Evolutionary conservation across 2,797 vertebrate genomes (phyloP).

Genomic region (Corythornis leucogaster): DNA sequence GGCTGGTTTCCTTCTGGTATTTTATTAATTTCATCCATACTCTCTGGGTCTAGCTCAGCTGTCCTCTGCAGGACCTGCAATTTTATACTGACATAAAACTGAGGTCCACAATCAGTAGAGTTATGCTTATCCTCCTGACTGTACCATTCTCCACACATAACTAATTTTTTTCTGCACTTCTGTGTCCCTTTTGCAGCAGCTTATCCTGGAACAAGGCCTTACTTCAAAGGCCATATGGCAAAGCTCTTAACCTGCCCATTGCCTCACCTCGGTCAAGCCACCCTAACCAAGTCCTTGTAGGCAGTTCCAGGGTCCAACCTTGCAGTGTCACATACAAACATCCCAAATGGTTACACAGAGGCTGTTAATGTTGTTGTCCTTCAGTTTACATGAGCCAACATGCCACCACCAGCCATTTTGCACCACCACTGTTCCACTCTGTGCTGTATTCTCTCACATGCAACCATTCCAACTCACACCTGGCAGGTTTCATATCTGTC

Average conservation of each 20-base stretch:
- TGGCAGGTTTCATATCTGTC: background rate
- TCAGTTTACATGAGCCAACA: rapidly evolving
- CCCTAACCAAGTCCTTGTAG: background rate
- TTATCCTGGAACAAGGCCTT: background rate
- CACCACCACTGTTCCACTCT: background rate
- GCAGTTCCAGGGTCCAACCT: background rate
- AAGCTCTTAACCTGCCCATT: background rate
- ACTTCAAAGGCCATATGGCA: background rate
- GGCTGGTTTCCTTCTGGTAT: background rate
- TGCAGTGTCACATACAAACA: background rate
- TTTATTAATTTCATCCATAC: background rate
- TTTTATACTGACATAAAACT: background rate
- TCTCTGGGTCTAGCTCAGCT: background rate
- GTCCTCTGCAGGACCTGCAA: background rate
- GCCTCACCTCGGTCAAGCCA: background rate
- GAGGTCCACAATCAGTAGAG: background rate
- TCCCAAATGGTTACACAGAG: background rate
- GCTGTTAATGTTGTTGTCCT: background rate
- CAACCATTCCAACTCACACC: background rate
- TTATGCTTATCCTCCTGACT: background rate
- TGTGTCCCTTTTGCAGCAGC: rapidly evolving
- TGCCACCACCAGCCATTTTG: background rate
- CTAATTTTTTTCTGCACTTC: background rate
- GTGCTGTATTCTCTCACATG: background rate
- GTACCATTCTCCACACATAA: background rate